Conservation (phyloP, 2,888 invertebrate genomes). For the Lucinisca nassula region DNA sequence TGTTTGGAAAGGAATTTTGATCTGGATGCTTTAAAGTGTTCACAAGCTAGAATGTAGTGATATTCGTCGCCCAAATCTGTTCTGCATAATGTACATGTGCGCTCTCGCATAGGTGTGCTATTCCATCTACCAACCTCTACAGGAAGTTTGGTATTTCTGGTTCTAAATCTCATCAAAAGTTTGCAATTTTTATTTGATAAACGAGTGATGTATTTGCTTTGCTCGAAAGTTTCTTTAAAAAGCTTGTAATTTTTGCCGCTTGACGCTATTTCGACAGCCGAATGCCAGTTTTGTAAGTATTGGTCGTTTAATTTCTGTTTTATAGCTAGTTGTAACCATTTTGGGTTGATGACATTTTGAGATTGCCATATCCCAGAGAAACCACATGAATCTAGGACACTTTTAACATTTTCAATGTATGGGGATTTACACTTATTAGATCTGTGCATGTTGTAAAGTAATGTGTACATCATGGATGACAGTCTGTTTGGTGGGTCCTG, state of each 20-base stretch:
- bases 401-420: neutral
- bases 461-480: neutral
- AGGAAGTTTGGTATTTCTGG: neutral
- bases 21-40: neutral
- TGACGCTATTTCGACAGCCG: neutral
- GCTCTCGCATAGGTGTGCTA: neutral
- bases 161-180: slow-evolving; percentile 11
- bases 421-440: neutral
- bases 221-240: neutral
- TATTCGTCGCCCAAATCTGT: neutral
- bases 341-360: neutral
- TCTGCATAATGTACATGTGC: neutral
- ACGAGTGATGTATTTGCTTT: neutral
- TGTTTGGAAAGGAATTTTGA: neutral
- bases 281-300: neutral
- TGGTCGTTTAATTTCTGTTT: slow-evolving; percentile 18
- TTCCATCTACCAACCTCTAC: slow-evolving; percentile 8
- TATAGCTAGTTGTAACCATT: neutral
- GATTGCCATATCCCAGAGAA: slow-evolving; percentile 8
- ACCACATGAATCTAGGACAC: neutral
- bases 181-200: neutral
- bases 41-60: slow-evolving; percentile 1
- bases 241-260: slow-evolving; percentile 15
- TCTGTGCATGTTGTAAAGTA: neutral
- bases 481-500: neutral